Percentiles rank a stretch among this genome's conserved stretches.
Conservation (phyloP, 1,140 invertebrate genomes). For the Drosophila melanica region DNA sequence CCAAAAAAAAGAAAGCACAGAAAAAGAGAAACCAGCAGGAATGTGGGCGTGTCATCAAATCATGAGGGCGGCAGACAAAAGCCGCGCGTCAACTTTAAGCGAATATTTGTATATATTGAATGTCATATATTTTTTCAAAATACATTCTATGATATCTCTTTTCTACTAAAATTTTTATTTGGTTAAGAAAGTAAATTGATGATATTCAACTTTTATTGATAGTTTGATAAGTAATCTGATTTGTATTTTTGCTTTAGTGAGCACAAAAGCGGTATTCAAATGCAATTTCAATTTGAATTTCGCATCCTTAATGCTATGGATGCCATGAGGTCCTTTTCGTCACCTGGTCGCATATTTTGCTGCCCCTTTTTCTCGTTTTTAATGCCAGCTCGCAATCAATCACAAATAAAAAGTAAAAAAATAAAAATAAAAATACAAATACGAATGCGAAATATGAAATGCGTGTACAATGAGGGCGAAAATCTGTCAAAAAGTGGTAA, state of each 20-base stretch:
- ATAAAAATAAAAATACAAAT: constrained; percentile 39
- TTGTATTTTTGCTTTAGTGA: too few species aligned
- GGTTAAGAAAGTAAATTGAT: too few species aligned
- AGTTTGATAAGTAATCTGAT: too few species aligned
- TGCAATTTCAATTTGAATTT: constrained; percentile 6
- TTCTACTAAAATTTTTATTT: too few species aligned
- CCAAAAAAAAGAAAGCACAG: constrained; percentile 15
- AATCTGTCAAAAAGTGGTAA: constrained; percentile 82
- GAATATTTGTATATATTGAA: not conserved
- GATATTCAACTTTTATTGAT: too few species aligned
- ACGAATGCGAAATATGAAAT: constrained; percentile 1
- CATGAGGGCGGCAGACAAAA: constrained; percentile 8
- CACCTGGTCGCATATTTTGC: constrained; percentile 37
- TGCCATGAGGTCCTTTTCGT: not conserved
- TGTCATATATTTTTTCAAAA: too few species aligned
- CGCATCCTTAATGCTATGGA: constrained; percentile 1
- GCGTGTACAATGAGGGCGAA: constrained; percentile 38
- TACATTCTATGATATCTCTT: too few species aligned
- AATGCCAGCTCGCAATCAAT: constrained; percentile 19
- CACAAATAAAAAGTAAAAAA: constrained; percentile 45
- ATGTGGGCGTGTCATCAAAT: constrained; percentile 34
- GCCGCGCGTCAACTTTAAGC: constrained; percentile 3
- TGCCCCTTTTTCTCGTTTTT: not conserved
- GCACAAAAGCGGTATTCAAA: not conserved
- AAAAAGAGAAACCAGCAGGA: not conserved